Evolutionary conservation across 2,113 vertebrate genomes (phyloP).

Genomic region (Syngnathoides biaculeatus): DNA sequence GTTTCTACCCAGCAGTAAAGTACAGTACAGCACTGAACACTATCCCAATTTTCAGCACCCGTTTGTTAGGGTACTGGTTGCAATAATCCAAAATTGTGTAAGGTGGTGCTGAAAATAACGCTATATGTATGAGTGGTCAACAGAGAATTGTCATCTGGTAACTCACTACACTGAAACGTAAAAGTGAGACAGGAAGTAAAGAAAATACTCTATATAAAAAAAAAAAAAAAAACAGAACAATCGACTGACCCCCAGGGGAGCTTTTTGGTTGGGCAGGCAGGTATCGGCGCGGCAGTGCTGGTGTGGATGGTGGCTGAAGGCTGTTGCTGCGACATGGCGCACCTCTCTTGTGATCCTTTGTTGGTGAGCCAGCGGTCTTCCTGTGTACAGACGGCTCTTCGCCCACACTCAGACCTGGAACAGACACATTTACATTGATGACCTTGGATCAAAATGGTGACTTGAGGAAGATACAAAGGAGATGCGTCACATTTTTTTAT

Average conservation of each 20-base stretch:
- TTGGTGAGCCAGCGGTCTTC: slow-evolving; percentile 35
- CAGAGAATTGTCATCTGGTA: neutral
- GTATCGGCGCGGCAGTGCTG: slow-evolving; percentile 61
- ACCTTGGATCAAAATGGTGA: neutral
- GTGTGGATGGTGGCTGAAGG: slow-evolving; percentile 67
- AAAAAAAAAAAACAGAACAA: too few species aligned
- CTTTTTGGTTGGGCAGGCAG: slow-evolving; percentile 62
- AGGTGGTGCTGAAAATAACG: neutral
- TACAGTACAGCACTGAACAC: too few species aligned
- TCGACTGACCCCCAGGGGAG: slow-evolving; percentile 64
- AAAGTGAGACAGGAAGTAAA: neutral
- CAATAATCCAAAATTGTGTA: too few species aligned
- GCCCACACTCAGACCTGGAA: slow-evolving; percentile 57
- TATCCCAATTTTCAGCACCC: too few species aligned
- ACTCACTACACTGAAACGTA: neutral
- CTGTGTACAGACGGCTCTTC: slow-evolving; percentile 62
- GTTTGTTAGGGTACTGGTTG: too few species aligned
- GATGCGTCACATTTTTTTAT: neutral
- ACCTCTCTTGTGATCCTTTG: slow-evolving; percentile 45
- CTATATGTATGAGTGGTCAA: slow-evolving; percentile 18
- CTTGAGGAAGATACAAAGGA: neutral
- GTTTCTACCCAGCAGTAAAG: too few species aligned
- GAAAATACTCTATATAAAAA: neutral
- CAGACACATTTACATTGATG: neutral
- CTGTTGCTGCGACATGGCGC: slow-evolving; percentile 48